Conservation (phyloP, 2,888 invertebrate genomes). For the Portevinia maculata region DNA sequence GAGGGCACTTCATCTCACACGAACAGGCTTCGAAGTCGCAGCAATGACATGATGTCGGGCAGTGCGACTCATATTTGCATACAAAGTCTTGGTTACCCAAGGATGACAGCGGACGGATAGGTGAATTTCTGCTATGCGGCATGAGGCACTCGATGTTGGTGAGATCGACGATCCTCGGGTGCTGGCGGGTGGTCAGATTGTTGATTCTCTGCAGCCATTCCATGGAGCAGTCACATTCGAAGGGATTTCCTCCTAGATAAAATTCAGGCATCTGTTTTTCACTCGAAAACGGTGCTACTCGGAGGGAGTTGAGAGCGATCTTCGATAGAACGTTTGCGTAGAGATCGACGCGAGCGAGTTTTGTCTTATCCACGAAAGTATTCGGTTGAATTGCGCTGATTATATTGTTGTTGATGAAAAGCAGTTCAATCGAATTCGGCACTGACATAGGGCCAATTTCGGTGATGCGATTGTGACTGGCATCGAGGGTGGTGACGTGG, state of each 20-base stretch:
- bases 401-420: constrained; percentile 95
- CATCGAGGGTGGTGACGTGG: constrained; percentile 92
- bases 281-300: constrained; percentile 87
- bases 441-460: constrained; percentile 93
- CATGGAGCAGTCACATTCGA: constrained; percentile 97
- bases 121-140: constrained; percentile 91
- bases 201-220: constrained; percentile 96
- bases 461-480: constrained; percentile 93
- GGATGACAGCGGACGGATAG: constrained; percentile 89
- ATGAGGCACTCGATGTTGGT: constrained; percentile 94
- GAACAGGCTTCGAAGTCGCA: constrained; percentile 98
- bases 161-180: constrained; percentile 94
- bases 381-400: constrained; percentile 91
- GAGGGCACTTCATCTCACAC: constrained; percentile 98
- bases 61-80: constrained; percentile 95
- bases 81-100: constrained; percentile 93
- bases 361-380: constrained; percentile 93
- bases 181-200: constrained; percentile 92
- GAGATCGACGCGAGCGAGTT: constrained; percentile 93
- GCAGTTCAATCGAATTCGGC: constrained; percentile 93
- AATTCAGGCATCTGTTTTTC: constrained; percentile 92
- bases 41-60: constrained; percentile 97
- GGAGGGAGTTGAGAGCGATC: constrained; percentile 91
- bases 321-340: constrained; percentile 93
- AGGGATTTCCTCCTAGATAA: constrained; percentile 95